phyloP scores from a whole-genome alignment of 2,113 vertebrate genomes.

The Platanista minor region DNA sequence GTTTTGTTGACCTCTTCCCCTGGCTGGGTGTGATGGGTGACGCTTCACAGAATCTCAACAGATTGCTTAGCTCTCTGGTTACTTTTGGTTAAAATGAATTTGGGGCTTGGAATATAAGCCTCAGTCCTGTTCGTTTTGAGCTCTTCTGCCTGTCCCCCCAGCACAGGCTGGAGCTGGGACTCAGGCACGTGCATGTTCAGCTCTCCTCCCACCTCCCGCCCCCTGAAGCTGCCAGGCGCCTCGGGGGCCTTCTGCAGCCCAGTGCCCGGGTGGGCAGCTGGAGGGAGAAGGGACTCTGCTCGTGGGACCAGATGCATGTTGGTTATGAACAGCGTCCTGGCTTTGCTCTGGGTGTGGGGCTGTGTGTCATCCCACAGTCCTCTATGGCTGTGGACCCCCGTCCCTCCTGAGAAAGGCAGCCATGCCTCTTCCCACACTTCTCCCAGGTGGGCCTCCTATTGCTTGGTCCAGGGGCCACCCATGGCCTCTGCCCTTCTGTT shows the following conservation, averaged over 20 bases:
- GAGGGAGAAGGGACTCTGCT: not conserved
- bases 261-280: not conserved
- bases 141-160: not conserved
- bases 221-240: not conserved
- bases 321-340: not conserved
- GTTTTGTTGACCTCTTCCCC: not conserved
- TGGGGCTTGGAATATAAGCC: not conserved
- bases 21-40: not conserved
- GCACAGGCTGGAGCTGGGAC: not conserved
- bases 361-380: not conserved
- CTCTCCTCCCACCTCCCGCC: not conserved
- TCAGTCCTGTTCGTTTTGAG: not conserved
- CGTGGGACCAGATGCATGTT: fast-evolving
- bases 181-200: not conserved
- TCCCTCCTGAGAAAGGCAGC: not conserved
- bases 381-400: fast-evolving
- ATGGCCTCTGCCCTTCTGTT: not conserved
- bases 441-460: not conserved
- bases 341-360: not conserved
- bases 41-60: not conserved
- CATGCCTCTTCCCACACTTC: not conserved
- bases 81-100: not conserved
- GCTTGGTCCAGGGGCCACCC: not conserved
- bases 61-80: not conserved
- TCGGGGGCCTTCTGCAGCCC: not conserved